Conservation (phyloP, 1,140 invertebrate species). For the Eumaeus atala region DNA sequence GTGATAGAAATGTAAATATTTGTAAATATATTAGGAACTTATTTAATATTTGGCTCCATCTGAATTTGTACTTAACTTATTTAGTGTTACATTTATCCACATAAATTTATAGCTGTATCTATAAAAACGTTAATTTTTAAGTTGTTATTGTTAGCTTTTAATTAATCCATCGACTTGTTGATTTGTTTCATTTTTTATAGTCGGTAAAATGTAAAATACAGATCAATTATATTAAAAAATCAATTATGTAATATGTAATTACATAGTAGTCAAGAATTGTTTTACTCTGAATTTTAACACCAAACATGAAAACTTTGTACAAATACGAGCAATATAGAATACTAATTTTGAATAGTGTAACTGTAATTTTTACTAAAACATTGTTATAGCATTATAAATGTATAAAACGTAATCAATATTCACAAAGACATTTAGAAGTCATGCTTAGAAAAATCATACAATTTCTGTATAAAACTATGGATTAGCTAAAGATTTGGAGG, state of each 20-base stretch:
- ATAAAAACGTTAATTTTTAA: conserved; percentile 11
- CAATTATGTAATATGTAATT: conserved; percentile 25
- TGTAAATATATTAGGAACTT: conserved; percentile 55
- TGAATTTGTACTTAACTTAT: conserved; percentile 64
- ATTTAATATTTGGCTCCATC: conserved; percentile 50
- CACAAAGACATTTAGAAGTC: conserved; percentile 21
- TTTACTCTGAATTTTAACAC: conserved; percentile 67
- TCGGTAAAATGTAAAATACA: conserved; percentile 6
- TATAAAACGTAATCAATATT: conserved; percentile 33
- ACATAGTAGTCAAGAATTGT: conserved; percentile 49
- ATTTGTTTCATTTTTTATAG: conserved; percentile 32
- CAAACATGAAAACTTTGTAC: conserved; percentile 72
- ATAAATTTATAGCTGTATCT: conserved; percentile 14
- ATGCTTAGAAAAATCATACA: conserved; percentile 27
- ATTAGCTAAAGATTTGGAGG: conserved; percentile 10
- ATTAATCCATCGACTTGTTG: conserved; percentile 21
- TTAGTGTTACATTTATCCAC: conserved; percentile 29
- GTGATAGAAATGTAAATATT: conserved; percentile 72
- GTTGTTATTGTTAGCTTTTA: conserved; percentile 15
- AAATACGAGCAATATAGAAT: conserved; percentile 72
- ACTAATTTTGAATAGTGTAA: conserved; percentile 57
- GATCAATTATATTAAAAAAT: conserved; percentile 22
- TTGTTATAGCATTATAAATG: conserved; percentile 61
- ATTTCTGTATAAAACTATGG: neutral
- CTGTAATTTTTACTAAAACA: conserved; percentile 57